These are phyloP conservation scores for Patagioenas fasciata DNA, from an alignment of 2,113 vertebrate species.

Conservation along the genomic window DNA sequence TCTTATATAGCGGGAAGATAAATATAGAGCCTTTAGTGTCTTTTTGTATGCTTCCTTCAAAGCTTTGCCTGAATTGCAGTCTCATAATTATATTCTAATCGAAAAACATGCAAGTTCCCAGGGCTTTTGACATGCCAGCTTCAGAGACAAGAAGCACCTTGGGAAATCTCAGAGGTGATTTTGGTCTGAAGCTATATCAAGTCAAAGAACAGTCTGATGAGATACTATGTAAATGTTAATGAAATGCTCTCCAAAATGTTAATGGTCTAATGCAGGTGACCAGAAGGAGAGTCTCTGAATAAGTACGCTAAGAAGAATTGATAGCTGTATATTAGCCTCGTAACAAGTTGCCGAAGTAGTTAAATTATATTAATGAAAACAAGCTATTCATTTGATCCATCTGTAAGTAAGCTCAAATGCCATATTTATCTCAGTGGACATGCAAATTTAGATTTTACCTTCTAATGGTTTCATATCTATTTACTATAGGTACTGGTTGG, in stretches of 20 bases:
- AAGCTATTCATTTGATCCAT: not conserved
- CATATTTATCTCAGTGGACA: not conserved
- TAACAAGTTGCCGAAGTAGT: not conserved
- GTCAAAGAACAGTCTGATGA: constrained; percentile 41
- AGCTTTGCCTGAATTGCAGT: not conserved
- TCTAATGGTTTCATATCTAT: not conserved
- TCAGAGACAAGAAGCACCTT: constrained; percentile 36
- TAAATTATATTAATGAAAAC: not conserved
- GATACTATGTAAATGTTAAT: constrained; percentile 52
- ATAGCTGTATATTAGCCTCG: not conserved
- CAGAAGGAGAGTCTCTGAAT: not conserved
- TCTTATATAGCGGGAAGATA: not conserved
- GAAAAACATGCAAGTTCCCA: not conserved
- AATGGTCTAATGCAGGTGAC: constrained; percentile 41
- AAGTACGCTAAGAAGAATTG: not conserved
- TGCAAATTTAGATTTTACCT: not conserved
- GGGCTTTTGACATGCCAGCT: constrained; percentile 29
- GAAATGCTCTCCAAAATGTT: constrained; percentile 53
- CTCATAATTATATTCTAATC: constrained; percentile 23
- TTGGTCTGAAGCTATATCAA: constrained; percentile 7
- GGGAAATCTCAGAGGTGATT: constrained; percentile 45
- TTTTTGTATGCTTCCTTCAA: constrained; percentile 11
- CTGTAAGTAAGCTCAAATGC: not conserved
- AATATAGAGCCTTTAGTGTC: not conserved
- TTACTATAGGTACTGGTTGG: not conserved